Conservation (phyloP, 2,797 vertebrate species). For the Catostomus latipinnis region DNA sequence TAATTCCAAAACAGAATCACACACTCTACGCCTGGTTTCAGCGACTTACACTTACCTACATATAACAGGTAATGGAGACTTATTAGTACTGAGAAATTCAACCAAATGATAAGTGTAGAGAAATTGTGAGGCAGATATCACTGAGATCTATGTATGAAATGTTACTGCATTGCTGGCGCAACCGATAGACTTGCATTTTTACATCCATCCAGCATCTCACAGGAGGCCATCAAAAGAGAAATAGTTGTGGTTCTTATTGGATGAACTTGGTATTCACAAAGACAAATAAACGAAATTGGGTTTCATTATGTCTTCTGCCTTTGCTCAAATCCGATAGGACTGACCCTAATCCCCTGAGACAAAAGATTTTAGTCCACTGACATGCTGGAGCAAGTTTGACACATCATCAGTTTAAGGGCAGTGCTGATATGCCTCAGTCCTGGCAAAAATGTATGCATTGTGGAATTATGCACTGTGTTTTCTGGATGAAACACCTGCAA, state of each 20-base stretch:
- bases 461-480: not conserved
- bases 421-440: not conserved
- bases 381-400: not conserved
- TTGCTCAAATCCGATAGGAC: not conserved
- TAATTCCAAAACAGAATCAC: not conserved
- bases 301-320: not conserved
- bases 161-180: too few relatives aligned
- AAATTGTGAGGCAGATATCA: not conserved
- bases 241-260: too few relatives aligned
- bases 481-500: not conserved
- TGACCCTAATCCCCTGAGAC: not conserved
- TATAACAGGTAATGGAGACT: slow-evolving; percentile 5
- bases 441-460: not conserved
- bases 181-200: not conserved
- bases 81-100: not conserved
- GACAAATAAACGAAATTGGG: not conserved
- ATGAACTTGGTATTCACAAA: slow-evolving; percentile 5
- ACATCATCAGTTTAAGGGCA: not conserved
- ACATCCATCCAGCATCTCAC: not conserved
- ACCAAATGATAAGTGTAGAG: not conserved
- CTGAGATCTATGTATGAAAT: not conserved
- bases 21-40: not conserved
- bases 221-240: too few relatives aligned
- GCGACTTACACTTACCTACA: not conserved
- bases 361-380: not conserved